A percentile compares a stretch with the other conserved stretches of the same genome.
phyloP scores from a whole-genome alignment of 2,888 invertebrate species.

The Seira sanloemensis region DNA sequence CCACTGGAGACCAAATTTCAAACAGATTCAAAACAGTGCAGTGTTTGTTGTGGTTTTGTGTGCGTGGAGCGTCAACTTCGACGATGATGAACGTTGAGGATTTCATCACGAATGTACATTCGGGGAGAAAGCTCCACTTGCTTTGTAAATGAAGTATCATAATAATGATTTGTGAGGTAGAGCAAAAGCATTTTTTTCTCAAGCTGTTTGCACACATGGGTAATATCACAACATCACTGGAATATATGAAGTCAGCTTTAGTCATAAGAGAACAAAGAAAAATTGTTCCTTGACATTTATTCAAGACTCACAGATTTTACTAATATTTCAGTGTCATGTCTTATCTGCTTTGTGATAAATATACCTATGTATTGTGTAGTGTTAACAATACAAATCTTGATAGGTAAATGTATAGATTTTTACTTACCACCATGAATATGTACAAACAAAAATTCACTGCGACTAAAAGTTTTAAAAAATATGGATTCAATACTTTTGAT shows the following conservation, averaged over 20 bases:
- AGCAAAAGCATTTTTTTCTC: no score
- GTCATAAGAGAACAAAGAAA: slow-evolving; percentile 36
- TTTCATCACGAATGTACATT: slow-evolving; percentile 57
- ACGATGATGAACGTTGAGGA: slow-evolving; percentile 19
- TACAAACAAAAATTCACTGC: no score
- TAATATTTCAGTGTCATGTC: slow-evolving; percentile 70
- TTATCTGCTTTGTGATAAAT: no score
- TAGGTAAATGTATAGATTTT: no score
- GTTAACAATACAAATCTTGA: no score
- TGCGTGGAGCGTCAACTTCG: background rate
- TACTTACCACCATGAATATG: no score
- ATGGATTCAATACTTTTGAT: no score
- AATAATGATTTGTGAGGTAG: slow-evolving; percentile 61
- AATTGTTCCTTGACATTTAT: slow-evolving; percentile 69
- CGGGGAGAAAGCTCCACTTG: slow-evolving; percentile 30
- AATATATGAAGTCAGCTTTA: slow-evolving; percentile 8
- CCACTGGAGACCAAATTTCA: no score
- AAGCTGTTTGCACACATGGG: slow-evolving; percentile 38
- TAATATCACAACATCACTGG: slow-evolving; percentile 30
- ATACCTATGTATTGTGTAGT: no score
- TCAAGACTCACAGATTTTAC: slow-evolving; percentile 68
- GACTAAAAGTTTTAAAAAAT: no score
- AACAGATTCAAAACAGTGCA: no score
- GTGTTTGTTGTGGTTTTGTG: background rate
- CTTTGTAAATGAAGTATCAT: slow-evolving; percentile 56